Evolutionary conservation across 2,113 vertebrate genomes (phyloP).

Genomic region (Verasper variegatus): DNA sequence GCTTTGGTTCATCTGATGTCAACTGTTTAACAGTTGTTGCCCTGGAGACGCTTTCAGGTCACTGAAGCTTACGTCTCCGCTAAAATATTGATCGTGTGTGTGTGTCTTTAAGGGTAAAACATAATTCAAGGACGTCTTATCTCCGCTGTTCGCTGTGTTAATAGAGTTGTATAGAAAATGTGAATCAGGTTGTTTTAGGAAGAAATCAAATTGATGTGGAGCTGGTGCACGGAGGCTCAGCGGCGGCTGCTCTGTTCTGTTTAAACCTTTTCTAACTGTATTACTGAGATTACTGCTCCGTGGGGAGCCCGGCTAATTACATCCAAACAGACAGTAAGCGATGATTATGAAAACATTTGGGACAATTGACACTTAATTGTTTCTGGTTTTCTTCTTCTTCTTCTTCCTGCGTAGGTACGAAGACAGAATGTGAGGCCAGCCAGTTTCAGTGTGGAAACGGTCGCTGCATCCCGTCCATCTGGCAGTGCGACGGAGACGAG

Average conservation of each 20-base stretch:
- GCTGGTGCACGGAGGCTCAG: background rate
- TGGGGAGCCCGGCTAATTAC: background rate
- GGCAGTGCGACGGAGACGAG: conserved; percentile 96
- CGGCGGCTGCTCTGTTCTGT: background rate
- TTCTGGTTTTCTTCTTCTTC: background rate
- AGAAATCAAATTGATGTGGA: background rate
- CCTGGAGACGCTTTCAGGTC: no score
- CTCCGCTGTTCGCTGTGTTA: no score
- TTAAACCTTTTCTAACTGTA: background rate
- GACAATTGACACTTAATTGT: background rate
- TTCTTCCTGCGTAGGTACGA: conserved; percentile 80
- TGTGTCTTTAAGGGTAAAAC: no score
- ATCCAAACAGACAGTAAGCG: background rate
- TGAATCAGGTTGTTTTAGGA: no score
- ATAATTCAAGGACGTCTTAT: no score
- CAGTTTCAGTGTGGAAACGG: conserved; percentile 96
- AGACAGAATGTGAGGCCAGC: conserved; percentile 88
- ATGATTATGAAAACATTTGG: background rate
- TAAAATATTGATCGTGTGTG: no score
- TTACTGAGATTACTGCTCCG: background rate
- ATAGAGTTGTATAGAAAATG: no score
- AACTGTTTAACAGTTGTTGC: no score
- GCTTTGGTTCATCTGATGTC: no score
- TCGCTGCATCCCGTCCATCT: conserved; percentile 92
- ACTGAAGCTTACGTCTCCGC: no score